These are phyloP conservation scores for Auanema sp. DNA, from an alignment of 2,888 invertebrate genomes.

Conservation along the genomic window DNA sequence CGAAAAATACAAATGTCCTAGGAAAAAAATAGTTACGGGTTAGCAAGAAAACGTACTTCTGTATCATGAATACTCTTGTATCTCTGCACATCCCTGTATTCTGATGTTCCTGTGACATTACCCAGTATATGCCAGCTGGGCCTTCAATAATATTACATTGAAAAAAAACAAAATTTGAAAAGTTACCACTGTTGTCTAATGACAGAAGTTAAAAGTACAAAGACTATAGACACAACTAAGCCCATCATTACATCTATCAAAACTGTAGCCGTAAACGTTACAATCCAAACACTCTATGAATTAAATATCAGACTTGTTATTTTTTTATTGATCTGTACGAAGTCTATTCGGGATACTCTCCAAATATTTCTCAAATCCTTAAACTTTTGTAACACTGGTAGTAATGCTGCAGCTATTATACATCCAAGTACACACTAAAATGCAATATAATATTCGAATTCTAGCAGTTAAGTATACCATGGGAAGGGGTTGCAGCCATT, in stretches of 20 bases:
- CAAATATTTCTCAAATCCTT: slow-evolving; percentile 7
- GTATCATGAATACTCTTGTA: not conserved
- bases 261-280: slow-evolving; percentile 8
- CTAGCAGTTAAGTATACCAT: not conserved
- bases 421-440: slow-evolving; percentile 12
- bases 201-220: slow-evolving; percentile 15
- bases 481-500: slow-evolving; percentile 8
- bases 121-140: slow-evolving; percentile 5
- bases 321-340: not conserved
- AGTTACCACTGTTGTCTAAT: slow-evolving; percentile 4
- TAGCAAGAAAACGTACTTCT: not conserved
- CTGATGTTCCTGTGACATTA: not conserved
- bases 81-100: slow-evolving; percentile 5
- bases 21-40: not conserved
- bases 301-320: slow-evolving; percentile 1
- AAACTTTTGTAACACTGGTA: slow-evolving; percentile 9
- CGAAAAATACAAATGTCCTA: slow-evolving; percentile 10
- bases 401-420: slow-evolving; percentile 8
- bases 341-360: slow-evolving; percentile 18
- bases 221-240: not conserved
- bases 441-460: not conserved
- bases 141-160: not conserved
- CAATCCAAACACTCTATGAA: slow-evolving; percentile 17
- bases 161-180: not conserved
- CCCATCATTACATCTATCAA: slow-evolving; percentile 7